A percentile compares a stretch with the other conserved stretches of the same genome.
phyloP scores from a whole-genome alignment of 2,113 vertebrate species.

The Myiopsitta monachus region DNA sequence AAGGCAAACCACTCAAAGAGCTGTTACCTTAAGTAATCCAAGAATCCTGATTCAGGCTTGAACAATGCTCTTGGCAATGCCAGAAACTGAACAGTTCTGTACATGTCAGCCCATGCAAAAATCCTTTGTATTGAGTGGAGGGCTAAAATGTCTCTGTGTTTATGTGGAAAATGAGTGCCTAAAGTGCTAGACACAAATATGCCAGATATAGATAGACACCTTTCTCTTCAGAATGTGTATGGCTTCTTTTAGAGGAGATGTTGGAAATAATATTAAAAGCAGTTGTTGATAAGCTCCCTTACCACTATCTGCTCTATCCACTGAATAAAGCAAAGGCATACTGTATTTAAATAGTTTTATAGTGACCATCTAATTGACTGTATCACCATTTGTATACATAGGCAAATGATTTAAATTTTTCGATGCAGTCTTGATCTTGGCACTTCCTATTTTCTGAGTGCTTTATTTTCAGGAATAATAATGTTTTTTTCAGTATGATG shows the following conservation, averaged over 20 bases:
- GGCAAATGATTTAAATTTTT: not conserved
- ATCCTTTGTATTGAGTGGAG: not conserved
- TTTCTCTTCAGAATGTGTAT: not conserved
- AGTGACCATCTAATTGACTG: not conserved
- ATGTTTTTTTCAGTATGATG: not conserved
- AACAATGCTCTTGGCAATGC: rapidly evolving
- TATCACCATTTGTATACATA: not conserved
- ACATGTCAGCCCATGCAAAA: not conserved
- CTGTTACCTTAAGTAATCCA: not conserved
- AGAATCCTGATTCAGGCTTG: not conserved
- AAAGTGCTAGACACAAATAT: not conserved
- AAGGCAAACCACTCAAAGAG: not conserved
- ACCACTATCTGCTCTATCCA: not conserved
- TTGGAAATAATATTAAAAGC: not conserved
- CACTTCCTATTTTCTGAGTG: not conserved
- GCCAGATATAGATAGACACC: not conserved
- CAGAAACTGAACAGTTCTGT: not conserved
- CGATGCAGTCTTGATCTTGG: not conserved
- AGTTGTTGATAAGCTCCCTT: not conserved
- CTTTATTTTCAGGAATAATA: not conserved
- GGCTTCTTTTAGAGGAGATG: not conserved
- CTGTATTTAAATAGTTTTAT: not conserved
- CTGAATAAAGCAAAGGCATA: not conserved
- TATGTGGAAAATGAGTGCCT: not conserved
- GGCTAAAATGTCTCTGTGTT: not conserved